These are phyloP conservation scores for Parthenolecanium corni DNA, from an alignment of 2,888 invertebrate genomes.

Conservation along the genomic window DNA sequence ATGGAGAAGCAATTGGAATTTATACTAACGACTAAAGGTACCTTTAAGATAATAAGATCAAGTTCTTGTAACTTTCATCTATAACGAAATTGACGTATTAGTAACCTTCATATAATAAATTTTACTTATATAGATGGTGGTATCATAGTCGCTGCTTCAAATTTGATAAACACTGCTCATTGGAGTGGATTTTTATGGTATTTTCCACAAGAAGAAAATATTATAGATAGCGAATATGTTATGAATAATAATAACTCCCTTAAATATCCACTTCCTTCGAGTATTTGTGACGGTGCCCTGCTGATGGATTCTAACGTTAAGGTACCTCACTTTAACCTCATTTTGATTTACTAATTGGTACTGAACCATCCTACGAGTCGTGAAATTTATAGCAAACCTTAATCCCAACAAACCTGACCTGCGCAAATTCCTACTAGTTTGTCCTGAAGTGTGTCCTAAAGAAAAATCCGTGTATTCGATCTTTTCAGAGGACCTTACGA, in stretches of 20 bases:
- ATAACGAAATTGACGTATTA: background rate
- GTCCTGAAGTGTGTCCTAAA: no score
- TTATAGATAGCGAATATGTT: background rate
- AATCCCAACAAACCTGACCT: no score
- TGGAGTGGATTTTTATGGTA: conserved; percentile 13
- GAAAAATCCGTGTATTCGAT: no score
- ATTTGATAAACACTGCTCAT: conserved; percentile 1
- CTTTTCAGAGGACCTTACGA: no score
- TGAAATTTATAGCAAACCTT: no score
- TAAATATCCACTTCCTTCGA: background rate
- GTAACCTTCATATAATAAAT: background rate
- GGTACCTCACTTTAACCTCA: no score
- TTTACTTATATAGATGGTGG: background rate
- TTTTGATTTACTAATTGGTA: no score
- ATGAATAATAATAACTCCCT: background rate
- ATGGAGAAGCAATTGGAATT: conserved; percentile 8
- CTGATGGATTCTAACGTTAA: background rate
- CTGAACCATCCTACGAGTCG: no score
- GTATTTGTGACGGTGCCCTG: conserved; percentile 6
- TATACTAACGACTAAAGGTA: conserved; percentile 3
- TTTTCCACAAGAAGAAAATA: background rate
- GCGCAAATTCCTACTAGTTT: no score
- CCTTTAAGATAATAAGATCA: background rate
- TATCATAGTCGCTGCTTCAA: conserved; percentile 4
- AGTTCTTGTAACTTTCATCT: background rate